Conservation (phyloP, 2,888 invertebrate genomes). For the Cataglyphis cursor region DNA sequence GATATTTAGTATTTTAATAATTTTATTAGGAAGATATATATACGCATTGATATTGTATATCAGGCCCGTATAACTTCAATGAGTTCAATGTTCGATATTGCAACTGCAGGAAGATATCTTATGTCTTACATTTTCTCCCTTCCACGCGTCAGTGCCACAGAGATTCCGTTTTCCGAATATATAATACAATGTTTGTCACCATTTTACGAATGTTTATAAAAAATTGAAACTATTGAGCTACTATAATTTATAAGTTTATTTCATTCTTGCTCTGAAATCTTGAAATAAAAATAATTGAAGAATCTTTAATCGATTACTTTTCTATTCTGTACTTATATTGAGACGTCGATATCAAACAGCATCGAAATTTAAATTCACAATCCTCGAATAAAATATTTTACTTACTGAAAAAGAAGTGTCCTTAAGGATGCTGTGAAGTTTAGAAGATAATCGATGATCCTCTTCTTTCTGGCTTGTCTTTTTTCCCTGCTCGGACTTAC, state of each 20-base stretch:
- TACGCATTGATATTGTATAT: slow-evolving; percentile 6
- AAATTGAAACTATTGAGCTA: background rate
- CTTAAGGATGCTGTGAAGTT: slow-evolving; percentile 11
- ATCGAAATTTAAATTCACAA: background rate
- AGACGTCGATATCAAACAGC: background rate
- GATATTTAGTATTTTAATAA: slow-evolving; percentile 11
- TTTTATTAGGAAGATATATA: background rate
- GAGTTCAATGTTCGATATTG: slow-evolving; percentile 27
- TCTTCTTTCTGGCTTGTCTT: slow-evolving; percentile 18
- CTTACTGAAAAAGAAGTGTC: slow-evolving; percentile 33
- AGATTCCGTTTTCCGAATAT: background rate
- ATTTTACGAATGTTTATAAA: background rate
- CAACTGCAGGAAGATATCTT: background rate
- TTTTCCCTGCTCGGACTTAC: slow-evolving; percentile 22
- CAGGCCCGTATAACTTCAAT: slow-evolving; percentile 14
- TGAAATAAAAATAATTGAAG: background rate
- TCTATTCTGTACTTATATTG: background rate
- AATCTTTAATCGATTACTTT: background rate
- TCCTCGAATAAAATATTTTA: slow-evolving; percentile 2
- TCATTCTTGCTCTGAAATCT: background rate
- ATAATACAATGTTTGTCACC: no score
- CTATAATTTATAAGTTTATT: background rate
- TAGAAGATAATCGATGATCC: background rate
- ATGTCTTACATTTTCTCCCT: background rate
- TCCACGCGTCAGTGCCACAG: background rate